A percentile compares a stretch with the other conserved stretches of the same genome.
Evolutionary conservation across 2,888 invertebrate genomes (phyloP).

Genomic region (Thymelicus acteon): DNA sequence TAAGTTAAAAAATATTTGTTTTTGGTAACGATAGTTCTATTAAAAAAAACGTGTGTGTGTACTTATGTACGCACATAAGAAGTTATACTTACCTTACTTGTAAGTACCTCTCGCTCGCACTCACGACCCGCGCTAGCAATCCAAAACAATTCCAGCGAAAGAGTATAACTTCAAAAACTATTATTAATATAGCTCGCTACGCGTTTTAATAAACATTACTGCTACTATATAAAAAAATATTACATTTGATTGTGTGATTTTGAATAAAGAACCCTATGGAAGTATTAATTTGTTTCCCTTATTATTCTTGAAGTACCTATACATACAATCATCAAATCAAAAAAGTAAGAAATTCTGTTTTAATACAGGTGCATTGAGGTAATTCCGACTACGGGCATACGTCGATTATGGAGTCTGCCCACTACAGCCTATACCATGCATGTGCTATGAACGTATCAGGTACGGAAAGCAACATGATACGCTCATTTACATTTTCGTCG

Average conservation of each 20-base stretch:
- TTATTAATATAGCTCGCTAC: constrained; percentile 1
- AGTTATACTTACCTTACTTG: too few relatives aligned
- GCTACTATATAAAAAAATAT: not conserved
- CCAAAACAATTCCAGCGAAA: too few relatives aligned
- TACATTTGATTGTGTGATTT: not conserved
- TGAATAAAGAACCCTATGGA: not conserved
- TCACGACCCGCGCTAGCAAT: too few relatives aligned
- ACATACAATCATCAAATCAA: not conserved
- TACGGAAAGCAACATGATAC: too few relatives aligned
- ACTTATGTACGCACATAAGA: too few relatives aligned
- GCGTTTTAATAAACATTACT: not conserved
- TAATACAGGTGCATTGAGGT: not conserved
- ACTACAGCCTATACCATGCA: too few relatives aligned
- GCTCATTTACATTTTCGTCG: too few relatives aligned
- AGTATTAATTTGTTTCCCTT: not conserved
- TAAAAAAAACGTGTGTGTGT: not conserved
- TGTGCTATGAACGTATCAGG: too few relatives aligned
- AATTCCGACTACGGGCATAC: not conserved
- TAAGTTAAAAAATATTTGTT: constrained; percentile 13
- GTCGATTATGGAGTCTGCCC: not conserved
- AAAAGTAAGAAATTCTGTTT: constrained; percentile 3
- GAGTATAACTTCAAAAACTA: not conserved
- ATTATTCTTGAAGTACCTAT: constrained; percentile 3
- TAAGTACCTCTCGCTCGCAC: too few relatives aligned
- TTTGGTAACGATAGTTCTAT: constrained; percentile 27